phyloP scores from a whole-genome alignment of 1,140 invertebrate species.

The Mya arenaria region DNA sequence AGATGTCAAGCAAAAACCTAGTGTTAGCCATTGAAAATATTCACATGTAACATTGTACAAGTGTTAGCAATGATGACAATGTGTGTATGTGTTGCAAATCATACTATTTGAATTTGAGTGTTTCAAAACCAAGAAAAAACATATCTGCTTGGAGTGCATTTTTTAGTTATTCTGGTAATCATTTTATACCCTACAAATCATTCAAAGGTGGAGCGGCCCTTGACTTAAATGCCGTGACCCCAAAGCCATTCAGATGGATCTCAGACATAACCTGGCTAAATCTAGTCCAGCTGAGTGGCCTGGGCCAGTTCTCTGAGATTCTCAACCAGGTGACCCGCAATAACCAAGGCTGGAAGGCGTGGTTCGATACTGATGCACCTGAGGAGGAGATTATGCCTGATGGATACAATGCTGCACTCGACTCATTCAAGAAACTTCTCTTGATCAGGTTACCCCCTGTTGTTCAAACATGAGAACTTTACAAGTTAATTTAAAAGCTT shows the following conservation, averaged over 20 bases:
- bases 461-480: background rate
- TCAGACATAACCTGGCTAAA: conserved; percentile 98
- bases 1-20: too few species aligned
- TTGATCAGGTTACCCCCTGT: conserved; percentile 90
- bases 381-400: conserved; percentile 95
- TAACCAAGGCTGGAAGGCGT: conserved; percentile 90
- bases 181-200: too few species aligned
- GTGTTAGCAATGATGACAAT: too few species aligned
- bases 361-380: conserved; percentile 96
- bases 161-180: too few species aligned
- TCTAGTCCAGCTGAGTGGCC: conserved; percentile 94
- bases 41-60: too few species aligned
- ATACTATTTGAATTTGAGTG: too few species aligned
- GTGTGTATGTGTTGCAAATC: too few species aligned
- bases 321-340: conserved; percentile 89
- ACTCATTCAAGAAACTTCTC: conserved; percentile 93
- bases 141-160: too few species aligned
- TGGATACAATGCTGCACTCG: conserved; percentile 91
- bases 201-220: conserved; percentile 91
- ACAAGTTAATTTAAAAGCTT: background rate
- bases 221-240: conserved; percentile 94
- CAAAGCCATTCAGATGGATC: conserved; percentile 97
- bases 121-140: too few species aligned
- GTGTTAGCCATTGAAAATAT: too few species aligned
- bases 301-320: conserved; percentile 90